Percentiles rank a stretch among this genome's conserved stretches.
These are phyloP conservation scores for Solea senegalensis DNA, from an alignment of 2,113 vertebrate genomes.

Conservation along the genomic window DNA sequence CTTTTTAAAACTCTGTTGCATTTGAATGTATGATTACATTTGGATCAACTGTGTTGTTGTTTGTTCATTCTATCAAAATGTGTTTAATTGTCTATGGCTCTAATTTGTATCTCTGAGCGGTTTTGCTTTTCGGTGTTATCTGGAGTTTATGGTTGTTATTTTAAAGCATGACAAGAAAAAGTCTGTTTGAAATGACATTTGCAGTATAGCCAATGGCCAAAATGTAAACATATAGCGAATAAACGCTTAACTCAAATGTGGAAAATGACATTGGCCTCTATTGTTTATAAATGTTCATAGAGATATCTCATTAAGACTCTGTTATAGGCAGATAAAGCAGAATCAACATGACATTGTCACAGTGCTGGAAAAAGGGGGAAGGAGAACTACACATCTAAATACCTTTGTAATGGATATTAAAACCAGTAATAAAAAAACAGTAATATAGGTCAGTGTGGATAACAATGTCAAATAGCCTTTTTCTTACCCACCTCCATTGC, in stretches of 20 bases:
- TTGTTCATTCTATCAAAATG: background rate
- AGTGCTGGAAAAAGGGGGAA: background rate
- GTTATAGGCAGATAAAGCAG: background rate
- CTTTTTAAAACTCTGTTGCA: background rate
- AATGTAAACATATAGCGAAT: background rate
- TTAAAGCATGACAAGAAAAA: background rate
- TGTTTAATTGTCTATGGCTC: background rate
- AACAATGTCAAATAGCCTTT: background rate
- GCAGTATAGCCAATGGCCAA: background rate
- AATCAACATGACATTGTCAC: background rate
- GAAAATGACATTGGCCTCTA: too few species aligned
- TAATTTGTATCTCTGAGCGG: background rate
- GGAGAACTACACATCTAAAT: too few species aligned
- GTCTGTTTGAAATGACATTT: background rate
- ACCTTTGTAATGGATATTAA: background rate
- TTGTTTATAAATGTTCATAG: too few species aligned
- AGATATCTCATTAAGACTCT: background rate
- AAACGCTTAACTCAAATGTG: background rate
- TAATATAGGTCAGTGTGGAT: background rate
- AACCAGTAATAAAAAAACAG: background rate
- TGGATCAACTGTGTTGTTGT: background rate
- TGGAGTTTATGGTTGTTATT: background rate
- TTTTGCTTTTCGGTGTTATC: background rate
- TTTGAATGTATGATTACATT: background rate
- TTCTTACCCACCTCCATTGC: too few species aligned